A percentile compares a stretch with the other conserved stretches of the same genome.
Conservation (phyloP, 2,888 invertebrate species). For the Leptopilina myrica region DNA sequence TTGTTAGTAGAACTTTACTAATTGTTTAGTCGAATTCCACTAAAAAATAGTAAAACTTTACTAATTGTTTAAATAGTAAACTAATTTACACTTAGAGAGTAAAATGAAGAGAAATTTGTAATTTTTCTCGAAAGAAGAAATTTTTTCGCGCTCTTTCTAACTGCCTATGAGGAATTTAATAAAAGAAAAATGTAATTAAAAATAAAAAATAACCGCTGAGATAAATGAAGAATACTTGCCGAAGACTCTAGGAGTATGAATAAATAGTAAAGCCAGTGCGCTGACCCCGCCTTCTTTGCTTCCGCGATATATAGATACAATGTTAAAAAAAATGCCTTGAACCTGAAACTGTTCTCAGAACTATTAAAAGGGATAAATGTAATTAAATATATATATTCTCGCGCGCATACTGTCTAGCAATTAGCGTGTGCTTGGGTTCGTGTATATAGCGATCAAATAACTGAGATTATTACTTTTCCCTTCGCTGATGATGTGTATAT, state of each 20-base stretch:
- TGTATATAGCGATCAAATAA: slow-evolving; percentile 48
- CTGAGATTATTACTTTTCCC: slow-evolving; percentile 47
- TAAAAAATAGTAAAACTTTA: too few relatives aligned
- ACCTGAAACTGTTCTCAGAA: slow-evolving; percentile 26
- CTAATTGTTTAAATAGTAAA: too few relatives aligned
- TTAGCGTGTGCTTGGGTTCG: slow-evolving; percentile 50
- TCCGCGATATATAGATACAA: neutral
- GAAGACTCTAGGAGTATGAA: neutral
- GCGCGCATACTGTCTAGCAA: slow-evolving; percentile 48
- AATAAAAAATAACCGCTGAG: too few relatives aligned
- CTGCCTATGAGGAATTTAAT: too few relatives aligned
- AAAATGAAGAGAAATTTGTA: too few relatives aligned
- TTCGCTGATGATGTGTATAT: slow-evolving; percentile 10
- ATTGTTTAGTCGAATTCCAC: too few relatives aligned
- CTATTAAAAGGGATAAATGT: slow-evolving; percentile 13
- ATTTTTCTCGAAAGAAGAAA: too few relatives aligned
- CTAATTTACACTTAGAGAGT: too few relatives aligned
- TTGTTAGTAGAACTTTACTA: too few relatives aligned
- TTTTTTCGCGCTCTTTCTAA: too few relatives aligned
- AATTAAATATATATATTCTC: slow-evolving; percentile 48
- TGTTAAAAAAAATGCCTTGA: slow-evolving; percentile 25
- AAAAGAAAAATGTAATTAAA: too few relatives aligned
- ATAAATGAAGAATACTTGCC: too few relatives aligned
- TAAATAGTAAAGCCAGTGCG: neutral
- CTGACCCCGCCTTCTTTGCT: neutral